Base-by-base conservation (phyloP, 2,888 invertebrate genomes). In the Ectemnius cavifrons region DNA sequence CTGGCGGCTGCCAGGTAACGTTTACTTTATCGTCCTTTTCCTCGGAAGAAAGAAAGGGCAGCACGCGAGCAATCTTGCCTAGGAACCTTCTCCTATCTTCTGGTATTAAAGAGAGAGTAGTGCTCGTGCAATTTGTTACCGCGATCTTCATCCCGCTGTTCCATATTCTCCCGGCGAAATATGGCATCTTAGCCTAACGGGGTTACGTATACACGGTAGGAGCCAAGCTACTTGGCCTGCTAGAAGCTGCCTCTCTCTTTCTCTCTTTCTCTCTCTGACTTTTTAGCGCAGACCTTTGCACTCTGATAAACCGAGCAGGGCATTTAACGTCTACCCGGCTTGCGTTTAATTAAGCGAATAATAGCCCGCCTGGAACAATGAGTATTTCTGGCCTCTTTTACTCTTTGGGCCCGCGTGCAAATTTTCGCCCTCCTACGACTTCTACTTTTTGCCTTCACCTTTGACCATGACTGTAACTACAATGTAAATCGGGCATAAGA, bases 61-160 rank as follows among this genome's bases (percentile, higher is more conserved):
- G 61, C 28, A 56, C 18, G 49, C 5, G 47, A 62, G 67, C 72
- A 80, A 80, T 80, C 71, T 68, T 56, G 65, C 13, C 69, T 68
- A 67, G 66, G 67, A 75, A 63, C 67, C 56, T 67, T 64, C 52
- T 62, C 56, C 56, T 67, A 71, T 69, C 69, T 61, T 67, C 82
- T 73, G 58, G 63, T 61, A 80, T 28, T 52, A 60, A 27, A 18
- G 62, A 65, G 16, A 65, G 27, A 13, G 28, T 68, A 57, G 67
- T 59, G 58, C 70, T 67, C 52, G 14, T 52, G 58, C 70, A 62
- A 71, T 73, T 71, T 67, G 68, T 63, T 59, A 47, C 58, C 63
- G 46, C 56, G 65, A 80, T 80, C 56, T 60, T 67, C 69, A 49
- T 67, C 56, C 46, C 67, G 37, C 37, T 67, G 23, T 70, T 73